Evolutionary conservation across 2,797 vertebrate genomes (phyloP).

Genomic region (Octomys mimax): DNA sequence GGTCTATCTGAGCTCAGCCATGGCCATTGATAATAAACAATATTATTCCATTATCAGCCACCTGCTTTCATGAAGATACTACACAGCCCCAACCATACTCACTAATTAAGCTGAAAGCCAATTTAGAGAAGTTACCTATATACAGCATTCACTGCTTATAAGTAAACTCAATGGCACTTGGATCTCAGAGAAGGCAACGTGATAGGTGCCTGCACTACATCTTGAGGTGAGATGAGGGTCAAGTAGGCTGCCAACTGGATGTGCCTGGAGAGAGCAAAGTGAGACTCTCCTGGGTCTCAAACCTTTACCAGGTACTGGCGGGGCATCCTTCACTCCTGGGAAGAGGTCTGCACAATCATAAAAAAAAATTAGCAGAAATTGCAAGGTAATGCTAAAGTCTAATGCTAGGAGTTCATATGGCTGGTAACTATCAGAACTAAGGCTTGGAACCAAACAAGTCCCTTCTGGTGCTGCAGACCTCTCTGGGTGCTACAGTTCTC

Average conservation of each 20-base stretch:
- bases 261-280: background rate
- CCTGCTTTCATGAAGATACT: background rate
- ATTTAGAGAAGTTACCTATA: background rate
- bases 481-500: fast-evolving
- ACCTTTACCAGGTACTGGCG: background rate
- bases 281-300: background rate
- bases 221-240: background rate
- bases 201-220: background rate
- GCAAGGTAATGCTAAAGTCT: background rate
- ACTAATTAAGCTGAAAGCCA: background rate
- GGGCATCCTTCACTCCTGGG: background rate
- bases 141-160: background rate
- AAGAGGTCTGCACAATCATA: background rate
- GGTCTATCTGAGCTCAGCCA: background rate
- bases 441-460: background rate
- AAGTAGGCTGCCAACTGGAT: background rate
- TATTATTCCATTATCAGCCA: background rate
- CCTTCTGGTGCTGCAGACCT: background rate
- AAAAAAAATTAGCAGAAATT: background rate
- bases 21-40: background rate
- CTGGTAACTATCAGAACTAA: background rate
- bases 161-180: background rate
- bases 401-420: background rate
- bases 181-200: background rate
- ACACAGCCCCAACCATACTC: background rate